phyloP scores from a whole-genome alignment of 1,140 invertebrate genomes.

The Halesus radiatus region DNA sequence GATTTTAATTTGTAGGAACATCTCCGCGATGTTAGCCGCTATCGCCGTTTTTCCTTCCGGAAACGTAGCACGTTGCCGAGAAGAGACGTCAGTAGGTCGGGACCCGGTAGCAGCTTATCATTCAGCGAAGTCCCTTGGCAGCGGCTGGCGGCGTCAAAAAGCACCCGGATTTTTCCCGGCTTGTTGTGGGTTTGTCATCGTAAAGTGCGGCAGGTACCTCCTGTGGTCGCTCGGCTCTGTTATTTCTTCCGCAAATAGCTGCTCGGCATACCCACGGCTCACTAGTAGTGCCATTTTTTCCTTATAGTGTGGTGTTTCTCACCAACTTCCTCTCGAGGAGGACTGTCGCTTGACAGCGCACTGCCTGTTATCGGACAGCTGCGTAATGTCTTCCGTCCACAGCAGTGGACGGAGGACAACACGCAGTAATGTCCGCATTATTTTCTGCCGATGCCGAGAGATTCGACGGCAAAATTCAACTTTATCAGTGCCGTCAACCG shows the following conservation, averaged over 20 bases:
- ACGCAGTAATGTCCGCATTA: conserved; percentile 26
- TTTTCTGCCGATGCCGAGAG: neutral
- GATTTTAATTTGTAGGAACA: conserved; percentile 9
- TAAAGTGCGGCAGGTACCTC: conserved; percentile 33
- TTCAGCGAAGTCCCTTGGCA: neutral
- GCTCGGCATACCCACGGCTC: neutral
- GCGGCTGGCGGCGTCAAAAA: neutral
- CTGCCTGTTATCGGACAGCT: conserved; percentile 14
- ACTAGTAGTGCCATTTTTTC: conserved; percentile 45
- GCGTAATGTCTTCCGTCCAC: conserved; percentile 11
- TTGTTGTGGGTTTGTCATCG: neutral
- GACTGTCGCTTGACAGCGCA: neutral
- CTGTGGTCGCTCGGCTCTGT: neutral
- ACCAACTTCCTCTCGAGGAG: conserved; percentile 41
- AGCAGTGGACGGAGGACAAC: conserved; percentile 20
- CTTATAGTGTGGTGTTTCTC: conserved; percentile 30
- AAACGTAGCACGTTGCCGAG: conserved; percentile 60
- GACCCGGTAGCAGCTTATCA: conserved; percentile 55
- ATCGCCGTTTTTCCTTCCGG: conserved; percentile 57
- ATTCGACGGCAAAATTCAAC: neutral
- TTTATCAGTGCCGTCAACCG: neutral
- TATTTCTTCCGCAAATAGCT: neutral
- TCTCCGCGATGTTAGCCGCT: conserved; percentile 59
- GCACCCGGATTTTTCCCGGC: neutral
- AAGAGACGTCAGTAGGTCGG: conserved; percentile 57